A percentile compares a stretch with the other conserved stretches of the same genome.
Evolutionary conservation across 2,888 invertebrate species (phyloP).

Genomic region (Agrenia bidenticulata): DNA sequence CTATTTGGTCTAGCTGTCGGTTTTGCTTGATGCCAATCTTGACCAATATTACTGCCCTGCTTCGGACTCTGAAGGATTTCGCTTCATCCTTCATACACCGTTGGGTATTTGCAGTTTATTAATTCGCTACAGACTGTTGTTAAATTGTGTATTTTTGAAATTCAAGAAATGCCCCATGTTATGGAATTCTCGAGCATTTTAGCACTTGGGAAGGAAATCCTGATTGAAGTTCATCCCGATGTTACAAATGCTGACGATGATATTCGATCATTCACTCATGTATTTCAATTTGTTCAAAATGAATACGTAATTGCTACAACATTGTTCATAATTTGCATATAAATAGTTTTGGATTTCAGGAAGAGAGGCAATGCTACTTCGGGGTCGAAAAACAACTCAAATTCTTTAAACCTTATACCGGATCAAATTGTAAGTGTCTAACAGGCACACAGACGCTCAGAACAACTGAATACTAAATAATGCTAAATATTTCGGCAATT

Average conservation of each 20-base stretch:
- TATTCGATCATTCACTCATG: conserved; percentile 25
- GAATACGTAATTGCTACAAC: not conserved
- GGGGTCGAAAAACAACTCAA: conserved; percentile 27
- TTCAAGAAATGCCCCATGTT: conserved; percentile 30
- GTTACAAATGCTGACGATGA: conserved; percentile 38
- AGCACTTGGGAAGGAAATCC: conserved; percentile 26
- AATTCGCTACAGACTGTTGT: not conserved
- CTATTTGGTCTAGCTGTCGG: conserved; percentile 4
- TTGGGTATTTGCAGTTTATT: conserved; percentile 10
- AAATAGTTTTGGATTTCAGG: conserved; percentile 15
- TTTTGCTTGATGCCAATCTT: conserved; percentile 36
- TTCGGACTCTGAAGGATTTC: conserved; percentile 40
- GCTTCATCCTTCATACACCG: conserved; percentile 31
- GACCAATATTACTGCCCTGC: conserved; percentile 44
- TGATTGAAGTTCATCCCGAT: conserved; percentile 38
- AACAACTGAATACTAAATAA: conserved; percentile 21
- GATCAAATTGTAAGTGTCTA: conserved; percentile 33
- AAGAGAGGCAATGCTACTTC: conserved; percentile 35
- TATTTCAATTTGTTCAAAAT: conserved; percentile 4
- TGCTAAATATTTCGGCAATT: conserved; percentile 2
- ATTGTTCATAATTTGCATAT: too few species aligned
- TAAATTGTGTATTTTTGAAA: not conserved
- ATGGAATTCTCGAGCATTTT: conserved; percentile 32
- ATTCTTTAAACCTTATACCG: conserved; percentile 41
- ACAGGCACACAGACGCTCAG: too few species aligned